Evolutionary conservation across 2,888 invertebrate genomes (phyloP), one percentile per base, ranked within the genome.

Genomic region (Tenthredo amoena): DNA sequence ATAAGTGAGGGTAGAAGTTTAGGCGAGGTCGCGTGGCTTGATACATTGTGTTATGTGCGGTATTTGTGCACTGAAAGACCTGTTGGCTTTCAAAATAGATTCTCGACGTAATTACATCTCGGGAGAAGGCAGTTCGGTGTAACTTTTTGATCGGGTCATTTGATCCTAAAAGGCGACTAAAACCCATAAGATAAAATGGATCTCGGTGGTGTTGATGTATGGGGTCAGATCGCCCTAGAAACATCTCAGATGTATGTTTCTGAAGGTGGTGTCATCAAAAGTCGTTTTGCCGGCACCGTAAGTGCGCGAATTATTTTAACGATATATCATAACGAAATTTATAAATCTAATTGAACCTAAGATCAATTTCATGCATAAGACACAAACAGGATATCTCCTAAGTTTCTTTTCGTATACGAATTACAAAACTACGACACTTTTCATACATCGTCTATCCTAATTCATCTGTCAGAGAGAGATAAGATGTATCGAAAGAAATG

Each of bases 141-240:
- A 15, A 62, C 76, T 77, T 81, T 34, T 55, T 40, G 37, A 34
- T 55, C 55, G n/a, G 34, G 34, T 55, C 26, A 50, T 84, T 55
- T 21, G 37, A 58, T 65, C n/a, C 55, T 26, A 18, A 37, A 50
- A 65, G 21, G 72, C 40, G 50, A 37, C 71, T 76, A 31, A 62
- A 86, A 65, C 40, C 58, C 58, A 68, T 85, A 81, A 58, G 21
- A 83, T 84, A 93, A 86, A 85, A 96, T 96, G 96, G 96, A 96
- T 95, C 94, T 96, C 89, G 95, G 95, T 82, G 93, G 93, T 77
- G 96, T 96, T 84, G 97, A 98, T 95, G 96, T 98, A 91, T 98
- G 98, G 98, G 97, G 98, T 81, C 98, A 98, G 94, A 94, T 98
- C 91, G 98, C 98, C 87, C 95, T 98, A 86, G 98, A 98, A 94